phyloP scores from a whole-genome alignment of 2,113 vertebrate genomes.

The Pipa parva region DNA sequence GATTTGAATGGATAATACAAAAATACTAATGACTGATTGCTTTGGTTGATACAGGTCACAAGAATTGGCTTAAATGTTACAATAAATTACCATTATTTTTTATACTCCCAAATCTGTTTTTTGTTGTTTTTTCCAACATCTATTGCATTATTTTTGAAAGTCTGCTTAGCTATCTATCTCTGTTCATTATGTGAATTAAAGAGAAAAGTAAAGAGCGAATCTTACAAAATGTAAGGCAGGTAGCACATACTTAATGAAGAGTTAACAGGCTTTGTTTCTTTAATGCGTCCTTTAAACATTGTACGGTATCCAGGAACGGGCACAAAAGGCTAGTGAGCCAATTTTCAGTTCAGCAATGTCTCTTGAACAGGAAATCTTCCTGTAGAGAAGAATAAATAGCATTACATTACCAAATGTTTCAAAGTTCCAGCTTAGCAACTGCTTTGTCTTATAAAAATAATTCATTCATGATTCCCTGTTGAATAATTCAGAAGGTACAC shows the following conservation, averaged over 20 bases:
- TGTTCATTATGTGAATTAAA: too few species aligned
- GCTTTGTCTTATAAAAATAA: slow-evolving; percentile 79
- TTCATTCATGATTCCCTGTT: slow-evolving; percentile 66
- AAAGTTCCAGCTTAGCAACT: slow-evolving; percentile 90
- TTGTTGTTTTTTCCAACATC: too few species aligned
- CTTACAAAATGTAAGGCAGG: slow-evolving; percentile 26
- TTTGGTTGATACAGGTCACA: too few species aligned
- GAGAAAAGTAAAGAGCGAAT: too few species aligned
- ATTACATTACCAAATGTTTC: slow-evolving; percentile 74
- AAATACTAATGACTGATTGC: too few species aligned
- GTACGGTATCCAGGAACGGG: slow-evolving; percentile 58
- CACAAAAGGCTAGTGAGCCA: slow-evolving; percentile 49
- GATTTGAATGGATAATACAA: too few species aligned
- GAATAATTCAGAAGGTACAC: slow-evolving; percentile 69
- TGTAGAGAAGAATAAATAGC: slow-evolving; percentile 66
- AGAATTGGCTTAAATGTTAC: too few species aligned
- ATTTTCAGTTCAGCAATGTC: slow-evolving; percentile 56
- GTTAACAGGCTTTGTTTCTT: slow-evolving; percentile 51
- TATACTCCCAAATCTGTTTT: too few species aligned
- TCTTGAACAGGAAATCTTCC: slow-evolving; percentile 64
- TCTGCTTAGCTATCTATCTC: too few species aligned
- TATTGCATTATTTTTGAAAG: too few species aligned
- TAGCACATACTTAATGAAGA: slow-evolving; percentile 5
- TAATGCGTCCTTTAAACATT: slow-evolving; percentile 50
- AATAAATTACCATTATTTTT: too few species aligned